Evolutionary conservation across 2,888 invertebrate species (phyloP).

Genomic region (Neria commutata): DNA sequence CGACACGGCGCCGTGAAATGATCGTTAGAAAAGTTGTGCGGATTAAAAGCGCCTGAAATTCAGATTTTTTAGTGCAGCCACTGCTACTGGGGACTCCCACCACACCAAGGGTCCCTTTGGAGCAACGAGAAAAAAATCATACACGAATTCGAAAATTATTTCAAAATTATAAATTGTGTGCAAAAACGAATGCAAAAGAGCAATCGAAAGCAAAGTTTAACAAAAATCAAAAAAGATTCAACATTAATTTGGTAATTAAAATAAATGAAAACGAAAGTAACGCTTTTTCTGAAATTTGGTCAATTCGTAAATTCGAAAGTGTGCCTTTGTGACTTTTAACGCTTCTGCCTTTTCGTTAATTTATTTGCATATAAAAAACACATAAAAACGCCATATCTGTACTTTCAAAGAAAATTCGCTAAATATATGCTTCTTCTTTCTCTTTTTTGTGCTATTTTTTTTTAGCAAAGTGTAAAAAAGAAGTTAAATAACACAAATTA

Average conservation of each 20-base stretch:
- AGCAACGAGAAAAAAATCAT: not conserved
- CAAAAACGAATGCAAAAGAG: conserved; percentile 21
- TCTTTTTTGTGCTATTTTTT: too few relatives aligned
- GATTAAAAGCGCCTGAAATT: conserved; percentile 9
- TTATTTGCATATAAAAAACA: not conserved
- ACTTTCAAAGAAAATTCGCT: not conserved
- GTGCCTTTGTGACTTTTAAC: too few relatives aligned
- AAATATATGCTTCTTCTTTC: too few relatives aligned
- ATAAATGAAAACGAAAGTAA: too few relatives aligned
- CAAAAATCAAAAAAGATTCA: not conserved
- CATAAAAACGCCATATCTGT: not conserved
- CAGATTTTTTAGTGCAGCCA: not conserved
- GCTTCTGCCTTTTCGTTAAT: too few relatives aligned
- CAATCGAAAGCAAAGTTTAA: conserved; percentile 14
- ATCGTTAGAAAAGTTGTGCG: conserved; percentile 46
- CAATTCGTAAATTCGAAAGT: too few relatives aligned
- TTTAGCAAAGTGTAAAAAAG: too few relatives aligned
- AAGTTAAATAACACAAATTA: not conserved
- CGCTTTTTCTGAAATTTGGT: too few relatives aligned
- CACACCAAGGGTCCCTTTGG: not conserved
- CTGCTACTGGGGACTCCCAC: not conserved
- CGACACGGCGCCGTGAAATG: conserved; percentile 52
- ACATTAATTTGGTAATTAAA: not conserved
- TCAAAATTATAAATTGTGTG: too few relatives aligned
- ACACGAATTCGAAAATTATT: not conserved